Conservation (phyloP, 2,888 invertebrate genomes). For the Limenitis camilla region DNA sequence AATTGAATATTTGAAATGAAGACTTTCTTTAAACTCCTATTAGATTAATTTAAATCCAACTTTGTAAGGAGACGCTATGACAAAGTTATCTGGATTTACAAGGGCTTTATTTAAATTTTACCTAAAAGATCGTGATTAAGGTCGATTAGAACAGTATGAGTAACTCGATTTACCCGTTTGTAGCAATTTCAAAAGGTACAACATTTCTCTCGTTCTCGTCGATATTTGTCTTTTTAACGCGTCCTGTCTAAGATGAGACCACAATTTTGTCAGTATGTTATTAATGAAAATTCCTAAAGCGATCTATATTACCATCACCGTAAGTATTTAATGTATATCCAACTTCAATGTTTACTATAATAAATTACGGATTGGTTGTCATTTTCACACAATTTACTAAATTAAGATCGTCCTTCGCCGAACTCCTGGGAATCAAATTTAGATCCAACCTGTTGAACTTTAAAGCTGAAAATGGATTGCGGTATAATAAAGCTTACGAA, state of each 20-base stretch:
- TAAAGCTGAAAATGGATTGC: conserved; percentile 37
- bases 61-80: no score
- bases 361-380: conserved; percentile 14
- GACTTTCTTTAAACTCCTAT: background rate
- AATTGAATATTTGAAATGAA: conserved; percentile 6
- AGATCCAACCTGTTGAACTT: conserved; percentile 25
- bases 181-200: no score
- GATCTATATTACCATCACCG: background rate
- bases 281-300: background rate
- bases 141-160: no score
- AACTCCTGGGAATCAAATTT: conserved; percentile 22
- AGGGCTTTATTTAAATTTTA: no score
- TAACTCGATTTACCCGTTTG: no score
- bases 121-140: no score
- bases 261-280: no score
- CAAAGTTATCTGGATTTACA: no score
- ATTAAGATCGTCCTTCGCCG: conserved; percentile 43
- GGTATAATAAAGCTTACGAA: conserved; percentile 31
- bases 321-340: background rate
- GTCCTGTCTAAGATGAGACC: no score
- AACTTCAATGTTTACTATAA: conserved; percentile 2
- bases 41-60: background rate
- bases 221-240: no score
- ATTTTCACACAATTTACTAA: conserved; percentile 20
- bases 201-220: no score